Evolutionary conservation across 1,140 invertebrate genomes (phyloP).

Genomic region (Pararge aegeria): DNA sequence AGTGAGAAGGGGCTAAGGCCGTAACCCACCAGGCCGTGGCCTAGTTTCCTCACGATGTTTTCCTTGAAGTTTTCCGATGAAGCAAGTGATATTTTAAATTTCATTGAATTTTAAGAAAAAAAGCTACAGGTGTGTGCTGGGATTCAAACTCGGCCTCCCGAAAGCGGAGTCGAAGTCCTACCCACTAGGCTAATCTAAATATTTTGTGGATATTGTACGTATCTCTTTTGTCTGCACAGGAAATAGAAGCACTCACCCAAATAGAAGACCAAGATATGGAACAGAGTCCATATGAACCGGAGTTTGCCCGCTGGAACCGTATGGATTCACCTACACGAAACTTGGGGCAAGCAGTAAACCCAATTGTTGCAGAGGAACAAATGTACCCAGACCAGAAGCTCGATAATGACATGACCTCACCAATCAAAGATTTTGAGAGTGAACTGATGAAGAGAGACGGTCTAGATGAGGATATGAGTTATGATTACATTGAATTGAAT

Average conservation of each 20-base stretch:
- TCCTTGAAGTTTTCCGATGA: too few relatives aligned
- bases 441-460: neutral
- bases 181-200: too few relatives aligned
- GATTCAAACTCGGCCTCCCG: too few relatives aligned
- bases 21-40: too few relatives aligned
- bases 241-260: constrained; percentile 21
- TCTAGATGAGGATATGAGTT: too few relatives aligned
- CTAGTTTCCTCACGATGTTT: too few relatives aligned
- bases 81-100: too few relatives aligned
- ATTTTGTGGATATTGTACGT: too few relatives aligned
- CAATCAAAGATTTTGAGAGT: neutral
- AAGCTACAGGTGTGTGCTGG: too few relatives aligned
- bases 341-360: neutral
- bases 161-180: too few relatives aligned
- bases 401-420: neutral
- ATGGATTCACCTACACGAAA: neutral
- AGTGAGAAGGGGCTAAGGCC: too few relatives aligned
- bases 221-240: constrained; percentile 4
- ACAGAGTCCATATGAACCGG: neutral
- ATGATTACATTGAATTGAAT: neutral
- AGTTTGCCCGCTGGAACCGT: constrained; percentile 2
- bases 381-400: constrained; percentile 5
- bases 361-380: neutral
- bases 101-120: too few relatives aligned
- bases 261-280: constrained; percentile 15